phyloP scores from a whole-genome alignment of 2,113 vertebrate species.

The Forbesichthys agassizii region DNA sequence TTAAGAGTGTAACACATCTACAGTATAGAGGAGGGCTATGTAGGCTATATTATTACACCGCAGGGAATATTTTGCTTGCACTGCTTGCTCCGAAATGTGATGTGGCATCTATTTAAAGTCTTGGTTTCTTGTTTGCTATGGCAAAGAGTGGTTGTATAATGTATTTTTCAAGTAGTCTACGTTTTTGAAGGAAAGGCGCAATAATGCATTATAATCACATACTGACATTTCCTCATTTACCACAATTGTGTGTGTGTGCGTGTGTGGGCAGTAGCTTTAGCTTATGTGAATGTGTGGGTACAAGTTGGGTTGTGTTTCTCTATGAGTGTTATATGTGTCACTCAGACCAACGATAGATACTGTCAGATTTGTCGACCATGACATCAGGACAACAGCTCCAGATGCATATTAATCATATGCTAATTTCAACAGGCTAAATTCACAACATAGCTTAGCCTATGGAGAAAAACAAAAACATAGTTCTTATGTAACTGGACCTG shows the following conservation, averaged over 20 bases:
- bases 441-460: conserved; percentile 12
- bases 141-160: background rate
- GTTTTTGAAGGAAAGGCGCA: too few species aligned
- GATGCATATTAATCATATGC: conserved; percentile 66
- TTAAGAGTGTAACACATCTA: conserved; percentile 40
- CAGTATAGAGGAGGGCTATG: conserved; percentile 2
- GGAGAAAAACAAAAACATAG: conserved; percentile 47
- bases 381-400: conserved; percentile 35
- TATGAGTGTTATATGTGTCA: conserved; percentile 54
- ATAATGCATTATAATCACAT: too few species aligned
- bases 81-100: conserved; percentile 50
- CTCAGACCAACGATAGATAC: conserved; percentile 46
- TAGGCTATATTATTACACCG: conserved; percentile 41
- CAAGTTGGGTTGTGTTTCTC: conserved; percentile 46
- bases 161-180: too few species aligned
- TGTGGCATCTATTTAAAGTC: conserved; percentile 57
- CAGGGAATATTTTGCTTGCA: conserved; percentile 50
- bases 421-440: conserved; percentile 51
- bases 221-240: too few species aligned
- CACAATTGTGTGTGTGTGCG: conserved; percentile 1
- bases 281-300: conserved; percentile 43
- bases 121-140: conserved; percentile 44
- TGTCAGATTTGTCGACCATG: conserved; percentile 58
- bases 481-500: background rate
- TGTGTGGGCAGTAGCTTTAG: conserved; percentile 11